Percentiles rank a stretch among this genome's conserved stretches.
These are phyloP conservation scores for Nycticryphes semicollaris DNA, from an alignment of 2,113 vertebrate species.

Conservation along the genomic window DNA sequence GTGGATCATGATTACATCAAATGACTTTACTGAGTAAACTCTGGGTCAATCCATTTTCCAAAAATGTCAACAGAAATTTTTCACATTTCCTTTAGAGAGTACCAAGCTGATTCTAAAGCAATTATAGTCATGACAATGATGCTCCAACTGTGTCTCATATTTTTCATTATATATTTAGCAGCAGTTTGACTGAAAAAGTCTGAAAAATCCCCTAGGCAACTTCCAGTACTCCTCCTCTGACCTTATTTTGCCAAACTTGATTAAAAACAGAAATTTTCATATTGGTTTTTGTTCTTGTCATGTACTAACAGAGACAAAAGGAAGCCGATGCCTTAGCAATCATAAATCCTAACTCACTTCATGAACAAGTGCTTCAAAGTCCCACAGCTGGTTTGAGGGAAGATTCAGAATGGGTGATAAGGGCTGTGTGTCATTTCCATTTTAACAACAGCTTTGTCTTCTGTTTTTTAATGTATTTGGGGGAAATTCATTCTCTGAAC, in stretches of 20 bases:
- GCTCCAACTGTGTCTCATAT: not conserved
- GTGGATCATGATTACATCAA: not conserved
- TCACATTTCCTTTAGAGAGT: not conserved
- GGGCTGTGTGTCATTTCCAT: not conserved
- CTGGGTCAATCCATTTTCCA: not conserved
- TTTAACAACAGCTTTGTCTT: not conserved
- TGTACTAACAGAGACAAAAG: not conserved
- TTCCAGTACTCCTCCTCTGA: not conserved
- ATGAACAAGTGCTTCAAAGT: not conserved
- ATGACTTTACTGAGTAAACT: constrained; percentile 33
- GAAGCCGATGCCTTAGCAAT: not conserved
- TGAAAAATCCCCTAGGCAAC: not conserved
- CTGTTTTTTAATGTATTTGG: not conserved
- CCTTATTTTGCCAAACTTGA: constrained; percentile 14
- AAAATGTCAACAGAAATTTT: not conserved
- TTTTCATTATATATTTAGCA: not conserved
- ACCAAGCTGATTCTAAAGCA: not conserved
- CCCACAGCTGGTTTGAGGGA: not conserved
- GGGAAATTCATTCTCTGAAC: not conserved
- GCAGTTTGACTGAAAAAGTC: not conserved
- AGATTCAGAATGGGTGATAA: not conserved
- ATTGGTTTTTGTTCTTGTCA: not conserved
- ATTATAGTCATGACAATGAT: not conserved
- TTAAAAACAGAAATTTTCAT: not conserved
- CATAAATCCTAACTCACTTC: not conserved